Evolutionary conservation across 2,797 vertebrate species (phyloP), one percentile per base, ranked within the genome.

Genomic region (Brachyrhaphis roseni): DNA sequence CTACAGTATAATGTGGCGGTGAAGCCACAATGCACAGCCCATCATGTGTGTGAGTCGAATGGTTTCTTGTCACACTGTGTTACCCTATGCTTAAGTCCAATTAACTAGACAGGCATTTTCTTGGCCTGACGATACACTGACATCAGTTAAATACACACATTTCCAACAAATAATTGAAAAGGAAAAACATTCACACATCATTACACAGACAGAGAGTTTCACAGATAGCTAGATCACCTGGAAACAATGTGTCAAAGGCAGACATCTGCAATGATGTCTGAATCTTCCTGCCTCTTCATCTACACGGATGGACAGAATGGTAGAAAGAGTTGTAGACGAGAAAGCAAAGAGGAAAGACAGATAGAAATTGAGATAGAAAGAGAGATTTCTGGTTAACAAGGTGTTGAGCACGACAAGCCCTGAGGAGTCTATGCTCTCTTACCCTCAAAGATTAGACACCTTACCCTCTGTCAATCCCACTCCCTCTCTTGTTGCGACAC

Each of bases 361-460:
- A 87, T 85, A 85, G 86, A 91, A 88, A 93, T 88, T 79, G 87
- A 92, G 91, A 91, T 90, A 84, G 94, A 93, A 90, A 90, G 89
- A 93, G 91, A 93, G 92, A 92, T 77, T 89, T 94, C 94, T 91
- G 31, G 95, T 95, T 97, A 97, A 97, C 96, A 95, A 96, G 96
- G 96, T 95, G 93, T 88, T 94, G 95, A 96, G 96, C 91, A 93
- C 84, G 77, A 57, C 94, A 86, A 95, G 93, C 96, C 95, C 94
- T 87, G 85, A 95, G 97, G 96, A 96, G 90, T 87, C 88, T 87
- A 89, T 88, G 92, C 94, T 93, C 89, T 92, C 96, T 96, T 82
- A 78, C 91, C 92, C 92, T 92, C 91, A 88, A 96, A 96, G 96
- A 97, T 96, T 95, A 97, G 95, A 97, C 90, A 93, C 93, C 94